Evolutionary conservation across 1,140 invertebrate species (phyloP).

Genomic region (Habropoda laboriosa): DNA sequence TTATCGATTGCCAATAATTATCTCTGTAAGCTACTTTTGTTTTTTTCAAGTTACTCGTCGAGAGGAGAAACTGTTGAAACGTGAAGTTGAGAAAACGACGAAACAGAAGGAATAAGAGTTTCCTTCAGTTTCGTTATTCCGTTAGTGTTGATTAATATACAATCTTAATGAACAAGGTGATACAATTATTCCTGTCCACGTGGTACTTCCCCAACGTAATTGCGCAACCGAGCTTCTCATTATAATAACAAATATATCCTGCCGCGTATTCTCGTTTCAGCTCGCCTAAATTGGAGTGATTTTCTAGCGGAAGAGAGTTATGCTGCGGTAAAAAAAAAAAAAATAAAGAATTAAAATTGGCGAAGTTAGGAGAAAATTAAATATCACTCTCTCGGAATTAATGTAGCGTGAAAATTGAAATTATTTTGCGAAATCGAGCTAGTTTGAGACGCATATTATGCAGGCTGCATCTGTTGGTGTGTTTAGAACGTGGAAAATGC

Average conservation of each 20-base stretch:
- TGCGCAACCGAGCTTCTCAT: constrained; percentile 4
- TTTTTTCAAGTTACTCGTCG: no score
- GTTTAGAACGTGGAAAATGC: constrained; percentile 39
- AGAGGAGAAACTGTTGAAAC: no score
- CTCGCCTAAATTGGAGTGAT: not conserved
- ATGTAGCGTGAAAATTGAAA: not conserved
- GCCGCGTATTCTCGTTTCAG: not conserved
- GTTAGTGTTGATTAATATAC: not conserved
- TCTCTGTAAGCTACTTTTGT: no score
- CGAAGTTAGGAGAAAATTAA: not conserved
- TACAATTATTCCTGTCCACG: not conserved
- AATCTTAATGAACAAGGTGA: not conserved
- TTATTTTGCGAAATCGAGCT: not conserved
- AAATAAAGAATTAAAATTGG: not conserved
- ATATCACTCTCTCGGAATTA: not conserved
- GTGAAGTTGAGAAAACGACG: no score
- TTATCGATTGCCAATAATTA: not conserved
- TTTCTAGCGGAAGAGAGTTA: not conserved
- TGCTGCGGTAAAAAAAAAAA: not conserved
- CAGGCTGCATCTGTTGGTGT: not conserved
- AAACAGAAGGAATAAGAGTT: not conserved
- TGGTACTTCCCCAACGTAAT: constrained; percentile 14
- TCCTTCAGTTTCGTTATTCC: not conserved
- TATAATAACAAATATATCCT: constrained; percentile 13
- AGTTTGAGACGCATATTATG: not conserved